A percentile compares a stretch with the other conserved stretches of the same genome.
Conservation (phyloP, 2,888 invertebrate species). For the Ganaspis brasiliensis region DNA sequence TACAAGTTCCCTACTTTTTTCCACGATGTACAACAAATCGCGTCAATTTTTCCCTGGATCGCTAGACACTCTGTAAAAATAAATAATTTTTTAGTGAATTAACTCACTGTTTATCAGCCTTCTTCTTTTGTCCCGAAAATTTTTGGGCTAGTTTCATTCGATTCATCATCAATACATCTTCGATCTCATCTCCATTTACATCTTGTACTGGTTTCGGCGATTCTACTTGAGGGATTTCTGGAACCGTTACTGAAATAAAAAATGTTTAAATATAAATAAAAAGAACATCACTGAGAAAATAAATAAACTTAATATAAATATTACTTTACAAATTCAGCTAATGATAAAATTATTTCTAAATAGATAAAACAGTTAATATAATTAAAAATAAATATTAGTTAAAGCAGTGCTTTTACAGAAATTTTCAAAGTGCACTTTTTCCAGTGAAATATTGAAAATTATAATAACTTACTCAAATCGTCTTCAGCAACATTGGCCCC, state of each 20-base stretch:
- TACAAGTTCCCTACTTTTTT: too few species aligned
- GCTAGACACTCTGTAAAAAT: too few species aligned
- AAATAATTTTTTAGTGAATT: too few species aligned
- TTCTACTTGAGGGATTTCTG: slow-evolving; percentile 77
- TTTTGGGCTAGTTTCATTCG: slow-evolving; percentile 91
- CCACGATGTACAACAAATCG: too few species aligned
- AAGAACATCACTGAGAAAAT: slow-evolving; percentile 11
- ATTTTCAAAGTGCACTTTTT: slow-evolving; percentile 19
- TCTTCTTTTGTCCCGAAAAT: slow-evolving; percentile 85
- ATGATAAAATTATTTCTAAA: neutral
- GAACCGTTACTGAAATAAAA: slow-evolving; percentile 68
- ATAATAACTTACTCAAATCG: slow-evolving; percentile 70
- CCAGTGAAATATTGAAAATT: neutral
- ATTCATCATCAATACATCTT: slow-evolving; percentile 88
- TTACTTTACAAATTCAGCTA: neutral
- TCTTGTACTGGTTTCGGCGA: slow-evolving; percentile 77
- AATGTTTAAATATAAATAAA: neutral
- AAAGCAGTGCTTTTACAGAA: neutral
- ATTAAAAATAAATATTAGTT: neutral
- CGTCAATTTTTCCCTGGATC: too few species aligned
- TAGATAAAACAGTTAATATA: neutral
- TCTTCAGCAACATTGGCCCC: slow-evolving; percentile 67
- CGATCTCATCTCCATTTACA: slow-evolving; percentile 78
- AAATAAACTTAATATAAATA: too few species aligned
- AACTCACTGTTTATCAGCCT: slow-evolving; percentile 84